phyloP scores from a whole-genome alignment of 2,888 invertebrate species.

The Morpho achilles region DNA sequence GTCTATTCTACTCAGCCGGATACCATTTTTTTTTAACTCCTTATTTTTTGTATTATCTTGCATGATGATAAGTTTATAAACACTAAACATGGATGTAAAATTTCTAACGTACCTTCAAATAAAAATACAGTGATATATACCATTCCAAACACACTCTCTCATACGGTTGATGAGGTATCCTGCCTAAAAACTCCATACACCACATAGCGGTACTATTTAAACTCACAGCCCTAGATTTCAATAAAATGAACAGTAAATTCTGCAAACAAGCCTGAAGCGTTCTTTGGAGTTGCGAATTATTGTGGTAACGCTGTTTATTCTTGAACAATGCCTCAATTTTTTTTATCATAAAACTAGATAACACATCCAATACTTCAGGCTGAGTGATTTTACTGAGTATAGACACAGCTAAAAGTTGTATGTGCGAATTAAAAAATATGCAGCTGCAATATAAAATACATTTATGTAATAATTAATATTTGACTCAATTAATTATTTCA shows the following conservation, averaged over 20 bases:
- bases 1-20: too few relatives aligned
- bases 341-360: conserved; percentile 45
- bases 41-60: too few relatives aligned
- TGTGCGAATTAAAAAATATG: conserved; percentile 50
- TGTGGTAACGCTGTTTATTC: conserved; percentile 63
- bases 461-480: too few relatives aligned
- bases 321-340: conserved; percentile 51
- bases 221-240: conserved; percentile 37
- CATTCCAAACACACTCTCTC: conserved; percentile 62
- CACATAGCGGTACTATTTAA: conserved; percentile 40
- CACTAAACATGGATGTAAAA: neutral
- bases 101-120: conserved; percentile 39
- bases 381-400: conserved; percentile 46
- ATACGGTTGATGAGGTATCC: conserved; percentile 62
- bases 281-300: conserved; percentile 58
- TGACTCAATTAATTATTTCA: too few relatives aligned
- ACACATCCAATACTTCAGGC: conserved; percentile 36
- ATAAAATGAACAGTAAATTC: conserved; percentile 46
- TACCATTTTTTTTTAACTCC: too few relatives aligned
- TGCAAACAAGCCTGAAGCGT: conserved; percentile 54
- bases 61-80: too few relatives aligned
- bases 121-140: conserved; percentile 54
- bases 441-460: conserved; percentile 42
- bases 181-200: conserved; percentile 52
- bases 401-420: conserved; percentile 45